A percentile compares a stretch with the other conserved stretches of the same genome.
Conservation (phyloP, 2,888 invertebrate genomes). For the Panzeria rudis region DNA sequence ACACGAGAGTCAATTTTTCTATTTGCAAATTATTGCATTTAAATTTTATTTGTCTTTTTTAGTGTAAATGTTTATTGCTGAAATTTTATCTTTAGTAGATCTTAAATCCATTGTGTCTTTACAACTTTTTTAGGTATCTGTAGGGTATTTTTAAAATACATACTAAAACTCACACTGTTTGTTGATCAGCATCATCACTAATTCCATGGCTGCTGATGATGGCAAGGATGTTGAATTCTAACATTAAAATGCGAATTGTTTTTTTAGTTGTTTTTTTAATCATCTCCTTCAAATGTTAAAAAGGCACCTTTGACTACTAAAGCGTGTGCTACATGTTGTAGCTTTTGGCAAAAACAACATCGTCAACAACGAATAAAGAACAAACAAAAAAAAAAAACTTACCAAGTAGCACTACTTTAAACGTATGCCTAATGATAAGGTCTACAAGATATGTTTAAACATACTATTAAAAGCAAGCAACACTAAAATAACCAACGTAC, state of each 20-base stretch:
- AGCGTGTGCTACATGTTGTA: slow-evolving; percentile 69
- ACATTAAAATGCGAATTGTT: slow-evolving; percentile 50
- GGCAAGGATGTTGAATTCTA: slow-evolving; percentile 61
- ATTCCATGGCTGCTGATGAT: slow-evolving; percentile 34
- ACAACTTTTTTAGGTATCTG: slow-evolving; percentile 17
- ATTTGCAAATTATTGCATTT: too few relatives aligned
- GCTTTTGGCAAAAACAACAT: slow-evolving; percentile 57
- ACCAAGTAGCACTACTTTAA: slow-evolving; percentile 68
- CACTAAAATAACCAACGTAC: slow-evolving; percentile 32
- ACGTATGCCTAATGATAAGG: slow-evolving; percentile 71
- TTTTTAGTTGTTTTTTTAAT: slow-evolving; percentile 14
- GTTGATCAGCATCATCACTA: slow-evolving; percentile 42
- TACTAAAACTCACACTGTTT: slow-evolving; percentile 3
- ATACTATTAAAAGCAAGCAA: slow-evolving; percentile 67
- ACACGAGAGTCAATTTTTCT: too few relatives aligned
- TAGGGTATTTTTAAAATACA: slow-evolving; percentile 18
- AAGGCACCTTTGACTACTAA: slow-evolving; percentile 69
- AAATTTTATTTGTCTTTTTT: not conserved
- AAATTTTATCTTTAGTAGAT: not conserved
- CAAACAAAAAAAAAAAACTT: slow-evolving; percentile 2
- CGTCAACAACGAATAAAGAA: slow-evolving; percentile 24
- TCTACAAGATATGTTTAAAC: slow-evolving; percentile 71
- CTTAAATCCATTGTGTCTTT: not conserved
- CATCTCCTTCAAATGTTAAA: slow-evolving; percentile 59
- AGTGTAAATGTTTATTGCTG: not conserved